Conservation (phyloP, 2,113 vertebrate species). For the Cynocephalus volans region DNA sequence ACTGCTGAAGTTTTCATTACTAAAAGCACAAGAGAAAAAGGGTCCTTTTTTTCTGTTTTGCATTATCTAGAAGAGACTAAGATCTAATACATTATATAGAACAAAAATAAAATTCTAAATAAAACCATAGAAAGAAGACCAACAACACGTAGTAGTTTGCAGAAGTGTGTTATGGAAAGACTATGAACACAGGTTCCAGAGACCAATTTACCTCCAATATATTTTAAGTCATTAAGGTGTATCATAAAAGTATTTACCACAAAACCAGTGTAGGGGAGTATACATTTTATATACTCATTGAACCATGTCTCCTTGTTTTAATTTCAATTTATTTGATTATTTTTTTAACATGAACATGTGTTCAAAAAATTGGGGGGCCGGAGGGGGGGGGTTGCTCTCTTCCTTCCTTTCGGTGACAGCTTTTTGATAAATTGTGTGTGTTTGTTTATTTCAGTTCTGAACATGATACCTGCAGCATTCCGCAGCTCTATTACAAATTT, state of each 20-base stretch:
- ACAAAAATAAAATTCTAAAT: conserved; percentile 55
- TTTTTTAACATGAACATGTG: neutral
- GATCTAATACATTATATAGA: neutral
- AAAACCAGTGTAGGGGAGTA: neutral
- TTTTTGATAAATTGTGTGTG: neutral
- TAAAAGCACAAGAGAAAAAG: neutral
- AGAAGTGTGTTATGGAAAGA: neutral
- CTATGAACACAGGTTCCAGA: neutral
- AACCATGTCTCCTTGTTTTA: neutral
- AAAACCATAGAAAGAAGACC: conserved; percentile 28
- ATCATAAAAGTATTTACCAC: neutral
- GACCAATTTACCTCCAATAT: neutral
- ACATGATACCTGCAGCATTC: neutral
- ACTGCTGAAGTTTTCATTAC: conserved; percentile 63
- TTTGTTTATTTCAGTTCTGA: neutral
- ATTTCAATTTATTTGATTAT: neutral
- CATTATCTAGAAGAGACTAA: conserved; percentile 16
- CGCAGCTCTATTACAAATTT: neutral
- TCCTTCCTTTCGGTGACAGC: neutral
- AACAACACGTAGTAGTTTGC: neutral
- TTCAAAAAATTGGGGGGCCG: neutral
- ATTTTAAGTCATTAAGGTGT: neutral
- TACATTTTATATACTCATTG: neutral
- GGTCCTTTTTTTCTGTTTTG: neutral
- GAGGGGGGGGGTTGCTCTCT: neutral